Evolutionary conservation across 2,888 invertebrate species (phyloP), one percentile per base, ranked within the genome.

Genomic region (Polydrusus cervinus): DNA sequence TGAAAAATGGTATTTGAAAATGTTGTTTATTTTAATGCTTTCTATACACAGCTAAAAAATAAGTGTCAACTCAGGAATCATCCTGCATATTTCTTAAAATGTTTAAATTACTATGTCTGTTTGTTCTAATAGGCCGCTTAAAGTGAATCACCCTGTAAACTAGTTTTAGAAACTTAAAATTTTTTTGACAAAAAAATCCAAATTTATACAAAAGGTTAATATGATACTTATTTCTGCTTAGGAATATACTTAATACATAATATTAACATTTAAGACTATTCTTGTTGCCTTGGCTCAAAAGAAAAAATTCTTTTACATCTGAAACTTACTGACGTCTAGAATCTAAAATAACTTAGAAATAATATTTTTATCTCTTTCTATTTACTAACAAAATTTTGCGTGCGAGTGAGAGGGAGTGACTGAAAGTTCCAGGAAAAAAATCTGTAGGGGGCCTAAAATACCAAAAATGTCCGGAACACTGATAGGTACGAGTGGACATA

Each of bases 401-500:
- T 75, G 75, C 57, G 51, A 47, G 72, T 20, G 73, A 51, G 72
- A 34, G 70, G 53, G 68, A 68, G 34, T 65, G 68, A 49, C 13
- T 49, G 49, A 72, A 65, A 72, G 67, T 74, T 71, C 34, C 71
- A 75, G 69, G 69, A 75, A 72, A 77, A 71, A 75, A 75, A 75
- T 78, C 75, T 78, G 73, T 76, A 78, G 78, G 78, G 71, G 77
- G 77, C 77, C 75, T 77, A 66, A 67, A 70, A 70, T 72, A 77
- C 57, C 57, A 61, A 71, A 61, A 75, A 74, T 76, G 72, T 76
- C 78, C 76, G 71, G 70, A 71, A 53, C 47, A 78, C 73, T 78
- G 78, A 79, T 85, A 86, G 86, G 86, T 86, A 86, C 86, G 85
- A 84, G 84, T 85, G 86, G 86, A 86, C 74, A 80, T 82, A 64